These are phyloP conservation scores for Bryconaethiops microstoma DNA, from an alignment of 2,797 vertebrate genomes.

Conservation along the genomic window DNA sequence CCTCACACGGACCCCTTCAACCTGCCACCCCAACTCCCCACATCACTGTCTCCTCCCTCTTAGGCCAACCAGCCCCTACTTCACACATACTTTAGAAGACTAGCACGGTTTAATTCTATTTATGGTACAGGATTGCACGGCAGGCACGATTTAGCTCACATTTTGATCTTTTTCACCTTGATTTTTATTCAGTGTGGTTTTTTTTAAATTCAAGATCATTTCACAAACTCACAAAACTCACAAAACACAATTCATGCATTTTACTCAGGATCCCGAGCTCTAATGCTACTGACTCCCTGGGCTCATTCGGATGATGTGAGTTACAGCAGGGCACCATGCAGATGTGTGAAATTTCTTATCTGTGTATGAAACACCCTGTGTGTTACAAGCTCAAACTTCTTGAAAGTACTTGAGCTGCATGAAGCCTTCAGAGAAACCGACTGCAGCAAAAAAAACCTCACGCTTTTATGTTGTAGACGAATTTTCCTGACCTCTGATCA, in stretches of 20 bases:
- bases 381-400: too few species aligned
- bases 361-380: background rate
- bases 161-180: background rate
- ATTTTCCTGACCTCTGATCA: too few species aligned
- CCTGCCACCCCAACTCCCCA: constrained; percentile 25
- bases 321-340: background rate
- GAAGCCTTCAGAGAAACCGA: background rate
- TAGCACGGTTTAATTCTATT: background rate
- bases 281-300: background rate
- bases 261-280: background rate
- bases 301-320: background rate
- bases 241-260: background rate
- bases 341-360: constrained; percentile 2
- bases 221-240: too few species aligned
- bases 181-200: too few species aligned
- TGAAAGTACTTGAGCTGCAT: background rate
- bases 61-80: background rate
- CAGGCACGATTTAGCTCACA: background rate
- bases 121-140: background rate
- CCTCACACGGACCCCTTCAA: constrained; percentile 25
- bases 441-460: background rate
- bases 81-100: background rate
- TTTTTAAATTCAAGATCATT: too few species aligned
- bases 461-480: background rate
- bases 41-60: background rate